A percentile compares a stretch with the other conserved stretches of the same genome.
Evolutionary conservation across 2,888 invertebrate species (phyloP).

Genomic region (Pseudococcus viburni): DNA sequence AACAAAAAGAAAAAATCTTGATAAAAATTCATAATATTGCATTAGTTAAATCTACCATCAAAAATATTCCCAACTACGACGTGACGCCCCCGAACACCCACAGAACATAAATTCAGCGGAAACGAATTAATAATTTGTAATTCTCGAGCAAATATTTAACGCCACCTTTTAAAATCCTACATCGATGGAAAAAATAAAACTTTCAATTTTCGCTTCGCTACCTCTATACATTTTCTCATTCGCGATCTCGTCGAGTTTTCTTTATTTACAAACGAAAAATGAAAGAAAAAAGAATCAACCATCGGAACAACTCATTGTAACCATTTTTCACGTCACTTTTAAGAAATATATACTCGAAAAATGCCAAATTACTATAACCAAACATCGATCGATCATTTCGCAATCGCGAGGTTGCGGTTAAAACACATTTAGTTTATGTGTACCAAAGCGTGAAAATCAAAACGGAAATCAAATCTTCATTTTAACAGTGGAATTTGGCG

Average conservation of each 20-base stretch:
- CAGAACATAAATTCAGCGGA: too few relatives aligned
- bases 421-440: not conserved
- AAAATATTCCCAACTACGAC: too few relatives aligned
- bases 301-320: not conserved
- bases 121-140: not conserved
- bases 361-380: not conserved
- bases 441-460: constrained; percentile 5
- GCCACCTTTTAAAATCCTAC: not conserved
- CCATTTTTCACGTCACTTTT: constrained; percentile 20
- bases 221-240: not conserved
- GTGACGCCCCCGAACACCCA: too few relatives aligned
- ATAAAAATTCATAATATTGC: too few relatives aligned
- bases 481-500: not conserved
- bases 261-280: not conserved
- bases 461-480: constrained; percentile 14
- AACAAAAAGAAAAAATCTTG: too few relatives aligned
- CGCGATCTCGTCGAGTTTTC: not conserved
- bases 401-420: not conserved
- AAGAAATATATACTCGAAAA: not conserved
- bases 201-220: constrained; percentile 7
- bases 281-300: not conserved
- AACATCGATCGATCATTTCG: constrained; percentile 14
- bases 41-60: too few relatives aligned
- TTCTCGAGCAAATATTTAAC: not conserved
- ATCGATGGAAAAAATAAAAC: not conserved